Conservation (phyloP, 2,113 vertebrate species). For the Lepus europaeus region DNA sequence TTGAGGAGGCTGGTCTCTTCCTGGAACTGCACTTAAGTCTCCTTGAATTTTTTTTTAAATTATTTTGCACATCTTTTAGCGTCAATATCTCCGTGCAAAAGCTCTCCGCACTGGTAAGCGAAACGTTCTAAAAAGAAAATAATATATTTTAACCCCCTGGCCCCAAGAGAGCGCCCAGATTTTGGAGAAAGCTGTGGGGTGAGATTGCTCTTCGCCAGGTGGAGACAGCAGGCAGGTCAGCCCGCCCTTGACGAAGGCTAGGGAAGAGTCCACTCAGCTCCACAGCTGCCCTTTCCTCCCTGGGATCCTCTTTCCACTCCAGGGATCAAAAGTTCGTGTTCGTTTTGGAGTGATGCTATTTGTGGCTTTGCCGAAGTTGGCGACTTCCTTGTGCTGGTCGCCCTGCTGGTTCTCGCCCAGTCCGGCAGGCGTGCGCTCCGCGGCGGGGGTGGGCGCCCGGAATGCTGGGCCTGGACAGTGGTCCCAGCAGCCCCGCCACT, state of each 20-base stretch:
- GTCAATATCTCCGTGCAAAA: background rate
- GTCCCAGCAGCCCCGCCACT: conserved; percentile 66
- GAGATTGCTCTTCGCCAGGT: background rate
- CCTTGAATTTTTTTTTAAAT: background rate
- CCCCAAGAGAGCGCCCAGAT: background rate
- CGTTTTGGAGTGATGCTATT: background rate
- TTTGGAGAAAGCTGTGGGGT: background rate
- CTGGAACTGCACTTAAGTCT: background rate
- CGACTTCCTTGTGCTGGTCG: background rate
- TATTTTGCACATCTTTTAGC: conserved; percentile 4
- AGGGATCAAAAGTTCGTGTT: background rate
- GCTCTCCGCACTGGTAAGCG: background rate
- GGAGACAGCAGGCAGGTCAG: background rate
- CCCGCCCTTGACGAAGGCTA: background rate
- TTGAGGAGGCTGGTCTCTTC: background rate
- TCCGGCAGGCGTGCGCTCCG: too few relatives aligned
- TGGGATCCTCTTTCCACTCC: background rate
- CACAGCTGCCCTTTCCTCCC: background rate
- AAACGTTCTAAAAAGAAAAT: background rate
- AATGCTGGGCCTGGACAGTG: background rate
- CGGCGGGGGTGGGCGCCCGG: background rate
- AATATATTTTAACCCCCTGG: background rate
- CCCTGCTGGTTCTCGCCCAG: background rate
- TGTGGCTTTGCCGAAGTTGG: background rate
- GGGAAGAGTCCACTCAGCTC: background rate